phyloP scores from a whole-genome alignment of 2,888 invertebrate species.

The Neria commutata region DNA sequence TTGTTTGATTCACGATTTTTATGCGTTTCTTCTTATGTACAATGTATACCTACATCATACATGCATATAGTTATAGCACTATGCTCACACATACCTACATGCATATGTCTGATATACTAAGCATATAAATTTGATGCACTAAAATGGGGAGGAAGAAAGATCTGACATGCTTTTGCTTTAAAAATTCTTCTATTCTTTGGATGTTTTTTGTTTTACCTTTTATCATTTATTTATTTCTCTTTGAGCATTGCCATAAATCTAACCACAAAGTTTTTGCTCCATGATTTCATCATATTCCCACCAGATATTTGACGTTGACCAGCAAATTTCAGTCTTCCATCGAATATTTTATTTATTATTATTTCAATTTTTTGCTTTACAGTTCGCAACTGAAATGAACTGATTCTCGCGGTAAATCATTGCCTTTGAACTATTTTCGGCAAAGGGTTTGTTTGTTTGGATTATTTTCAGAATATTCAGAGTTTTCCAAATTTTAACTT shows the following conservation, averaged over 20 bases:
- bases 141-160: too few species aligned
- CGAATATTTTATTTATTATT: conserved; percentile 24
- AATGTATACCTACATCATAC: too few species aligned
- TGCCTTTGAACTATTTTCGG: conserved; percentile 42
- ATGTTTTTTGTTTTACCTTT: conserved; percentile 4
- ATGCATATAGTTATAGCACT: too few species aligned
- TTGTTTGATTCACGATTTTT: too few species aligned
- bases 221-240: conserved; percentile 24
- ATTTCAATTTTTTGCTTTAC: conserved; percentile 41
- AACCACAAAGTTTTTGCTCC: conserved; percentile 40
- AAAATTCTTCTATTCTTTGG: conserved; percentile 13
- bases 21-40: too few species aligned
- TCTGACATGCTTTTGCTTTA: not conserved
- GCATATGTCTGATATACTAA: too few species aligned
- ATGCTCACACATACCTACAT: too few species aligned
- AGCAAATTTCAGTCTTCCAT: not conserved
- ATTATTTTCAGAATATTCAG: conserved; percentile 39
- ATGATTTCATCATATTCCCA: conserved; percentile 53
- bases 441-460: conserved; percentile 44
- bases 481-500: conserved; percentile 21
- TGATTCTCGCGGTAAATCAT: not conserved
- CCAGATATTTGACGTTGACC: not conserved
- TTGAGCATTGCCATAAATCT: conserved; percentile 46
- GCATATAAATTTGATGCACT: too few species aligned
- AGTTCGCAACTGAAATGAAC: conserved; percentile 22